These are phyloP conservation scores for Aphelinus atriplicis DNA, from an alignment of 1,140 invertebrate species.

Conservation along the genomic window DNA sequence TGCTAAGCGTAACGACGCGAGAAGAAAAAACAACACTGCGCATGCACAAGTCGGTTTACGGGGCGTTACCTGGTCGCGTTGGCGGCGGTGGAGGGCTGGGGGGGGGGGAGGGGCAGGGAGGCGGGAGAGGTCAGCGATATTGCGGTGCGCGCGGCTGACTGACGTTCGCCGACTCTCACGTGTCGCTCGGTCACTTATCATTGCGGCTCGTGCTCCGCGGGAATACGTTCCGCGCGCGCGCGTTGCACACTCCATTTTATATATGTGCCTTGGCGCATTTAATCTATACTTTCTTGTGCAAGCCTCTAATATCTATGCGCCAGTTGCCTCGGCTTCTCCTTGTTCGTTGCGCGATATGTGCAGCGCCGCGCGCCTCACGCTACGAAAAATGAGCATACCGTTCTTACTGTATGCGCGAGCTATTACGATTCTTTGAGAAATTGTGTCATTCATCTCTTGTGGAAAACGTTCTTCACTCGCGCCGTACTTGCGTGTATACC, in stretches of 20 bases:
- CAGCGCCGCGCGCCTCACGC: too few relatives aligned
- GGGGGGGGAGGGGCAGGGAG: conserved; percentile 6
- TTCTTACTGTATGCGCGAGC: too few relatives aligned
- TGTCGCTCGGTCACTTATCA: conserved; percentile 59
- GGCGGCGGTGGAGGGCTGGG: too few relatives aligned
- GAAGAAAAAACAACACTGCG: not conserved
- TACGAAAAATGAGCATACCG: too few relatives aligned
- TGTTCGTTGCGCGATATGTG: too few relatives aligned
- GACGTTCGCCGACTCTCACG: conserved; percentile 54
- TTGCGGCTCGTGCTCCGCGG: conserved; percentile 31
- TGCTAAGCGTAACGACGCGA: not conserved
- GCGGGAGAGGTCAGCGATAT: conserved; percentile 45
- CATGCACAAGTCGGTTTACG: not conserved
- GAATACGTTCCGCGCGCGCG: conserved; percentile 44
- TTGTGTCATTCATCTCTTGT: too few relatives aligned
- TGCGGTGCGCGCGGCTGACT: conserved; percentile 30
- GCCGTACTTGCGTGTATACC: too few relatives aligned
- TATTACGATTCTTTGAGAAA: too few relatives aligned
- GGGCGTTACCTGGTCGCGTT: not conserved
- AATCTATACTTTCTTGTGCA: not conserved
- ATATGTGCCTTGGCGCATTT: conserved; percentile 33
- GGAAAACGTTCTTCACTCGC: too few relatives aligned
- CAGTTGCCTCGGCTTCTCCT: too few relatives aligned
- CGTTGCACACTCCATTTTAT: conserved; percentile 46
- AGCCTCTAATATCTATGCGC: too few relatives aligned